These are phyloP conservation scores for Halcyon malimbica DNA, from an alignment of 2,113 vertebrate species.

Conservation along the genomic window DNA sequence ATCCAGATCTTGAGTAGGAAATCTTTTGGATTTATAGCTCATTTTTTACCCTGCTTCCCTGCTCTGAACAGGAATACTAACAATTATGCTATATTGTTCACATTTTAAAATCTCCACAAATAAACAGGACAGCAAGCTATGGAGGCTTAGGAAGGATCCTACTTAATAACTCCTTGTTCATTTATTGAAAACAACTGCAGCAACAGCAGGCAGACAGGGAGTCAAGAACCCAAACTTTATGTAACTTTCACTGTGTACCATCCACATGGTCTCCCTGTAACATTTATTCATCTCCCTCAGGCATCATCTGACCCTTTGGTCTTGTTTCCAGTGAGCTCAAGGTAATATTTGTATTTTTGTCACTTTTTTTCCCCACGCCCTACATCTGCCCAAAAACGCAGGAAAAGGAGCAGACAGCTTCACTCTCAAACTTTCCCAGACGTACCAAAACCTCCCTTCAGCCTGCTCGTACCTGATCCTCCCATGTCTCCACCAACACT, in stretches of 20 bases:
- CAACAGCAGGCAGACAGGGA: neutral
- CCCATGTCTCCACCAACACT: neutral
- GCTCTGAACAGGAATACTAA: neutral
- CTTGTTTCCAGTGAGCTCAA: neutral
- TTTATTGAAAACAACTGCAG: neutral
- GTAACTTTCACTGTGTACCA: neutral
- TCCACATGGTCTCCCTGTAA: neutral
- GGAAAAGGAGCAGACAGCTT: neutral
- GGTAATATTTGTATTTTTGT: neutral
- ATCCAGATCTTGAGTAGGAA: neutral
- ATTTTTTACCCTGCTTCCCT: neutral
- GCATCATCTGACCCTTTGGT: neutral
- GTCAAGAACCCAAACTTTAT: neutral
- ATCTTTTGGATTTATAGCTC: neutral
- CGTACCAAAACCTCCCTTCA: neutral
- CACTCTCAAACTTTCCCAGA: neutral
- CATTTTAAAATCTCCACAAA: neutral
- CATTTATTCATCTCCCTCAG: neutral
- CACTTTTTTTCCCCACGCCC: neutral
- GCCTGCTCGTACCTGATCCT: neutral
- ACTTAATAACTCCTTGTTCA: neutral
- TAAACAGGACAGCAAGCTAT: neutral
- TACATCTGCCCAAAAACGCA: accelerated
- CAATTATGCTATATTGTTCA: too few species aligned
- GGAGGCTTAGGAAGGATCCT: neutral